Evolutionary conservation across 2,113 vertebrate species (phyloP), one percentile per base, ranked within the genome.

Genomic region (Agelaius tricolor): DNA sequence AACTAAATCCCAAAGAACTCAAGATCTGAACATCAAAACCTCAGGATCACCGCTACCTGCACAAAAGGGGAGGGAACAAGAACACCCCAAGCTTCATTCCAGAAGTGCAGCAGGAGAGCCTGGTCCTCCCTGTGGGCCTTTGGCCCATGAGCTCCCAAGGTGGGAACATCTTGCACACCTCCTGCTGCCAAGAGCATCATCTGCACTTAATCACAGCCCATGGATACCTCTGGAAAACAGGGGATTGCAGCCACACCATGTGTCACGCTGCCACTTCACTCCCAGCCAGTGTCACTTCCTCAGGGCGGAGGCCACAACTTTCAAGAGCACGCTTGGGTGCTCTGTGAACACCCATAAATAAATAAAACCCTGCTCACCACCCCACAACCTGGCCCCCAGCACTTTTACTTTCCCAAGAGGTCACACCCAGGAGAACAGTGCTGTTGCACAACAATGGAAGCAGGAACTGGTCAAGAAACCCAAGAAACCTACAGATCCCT

Each of bases 101-200:
- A 47, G 30, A 35, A 62, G 47, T 6, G n/a, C 41, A 68, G 17
- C 10, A 7, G 6, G 35, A 7, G 49, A 79, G 69, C 19, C 90
- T 66, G 83, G 58, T 69, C 26, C 72, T 57, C 52, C 16, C 89
- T 27, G 26, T 13, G 66, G 77, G 57, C 47, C 46, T n/a, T 24
- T 16, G 58, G 89, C 65, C 74, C 6, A 3, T 24, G 9, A 24
- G 83, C 84, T 93, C 79, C 33, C 1, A 52, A 41, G 78, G 62
- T 19, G 78, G 76, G 86, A 84, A 86, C 90, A 91, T 23, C 68
- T 44, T 71, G 92, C 61, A 51, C 67, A 78, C n/a, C 92, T 89
- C 91, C 47, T 24, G 74, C 74, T 93, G 91, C 91, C 91, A 94
- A 73, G 65, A 28, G 62, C 87, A 89, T 87, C 88, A 58, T 46